Evolutionary conservation across 2,113 vertebrate species (phyloP), one percentile per base, ranked within the genome.

Genomic region (Ginglymostoma cirratum): DNA sequence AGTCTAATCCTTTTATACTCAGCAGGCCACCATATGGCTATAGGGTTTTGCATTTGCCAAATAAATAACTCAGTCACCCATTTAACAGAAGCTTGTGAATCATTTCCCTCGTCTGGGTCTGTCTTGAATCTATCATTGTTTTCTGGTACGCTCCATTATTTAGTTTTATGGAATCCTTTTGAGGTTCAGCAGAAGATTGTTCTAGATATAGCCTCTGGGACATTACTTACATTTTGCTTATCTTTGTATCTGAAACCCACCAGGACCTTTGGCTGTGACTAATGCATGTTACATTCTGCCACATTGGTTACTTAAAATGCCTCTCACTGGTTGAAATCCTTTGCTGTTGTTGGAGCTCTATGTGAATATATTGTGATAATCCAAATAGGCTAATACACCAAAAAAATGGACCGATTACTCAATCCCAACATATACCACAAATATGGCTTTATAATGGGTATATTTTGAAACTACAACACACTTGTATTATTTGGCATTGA

Each of bases 191-290:
- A 70, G 42, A 14, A 48, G 93, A 69, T 38, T 42, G 38, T 70
- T 69, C 93, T 70, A 12, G 38, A 45, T 21, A 94, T 48, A 76
- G 89, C 69, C 67, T 95, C 76, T 95, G 94, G 48, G 67, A 52
- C 48, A 95, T 95, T 95, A 67, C 67, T 95, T 95, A 42, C 48
- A 42, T 42, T 52, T 95, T 48, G 94, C 3, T 70, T 93, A 66
- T 93, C 89, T 67, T 93, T 93, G 89, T 93, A 93, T 93, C 65
- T 93, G 61, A 38, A 93, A 93, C 30, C 34, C n/a, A 66, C 61
- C 61, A 66, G 61, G 67, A 24, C 42, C 94, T 95, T 52, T 95
- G 67, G 94, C 66, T 95, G n/a, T 95, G 94, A 95, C 67, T 95
- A 95, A 95, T 95, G 24, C 94, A 72, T 72, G 45, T 24, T 42